Evolutionary conservation across 2,888 invertebrate species (phyloP).

Genomic region (Leptopilina drosophilae): DNA sequence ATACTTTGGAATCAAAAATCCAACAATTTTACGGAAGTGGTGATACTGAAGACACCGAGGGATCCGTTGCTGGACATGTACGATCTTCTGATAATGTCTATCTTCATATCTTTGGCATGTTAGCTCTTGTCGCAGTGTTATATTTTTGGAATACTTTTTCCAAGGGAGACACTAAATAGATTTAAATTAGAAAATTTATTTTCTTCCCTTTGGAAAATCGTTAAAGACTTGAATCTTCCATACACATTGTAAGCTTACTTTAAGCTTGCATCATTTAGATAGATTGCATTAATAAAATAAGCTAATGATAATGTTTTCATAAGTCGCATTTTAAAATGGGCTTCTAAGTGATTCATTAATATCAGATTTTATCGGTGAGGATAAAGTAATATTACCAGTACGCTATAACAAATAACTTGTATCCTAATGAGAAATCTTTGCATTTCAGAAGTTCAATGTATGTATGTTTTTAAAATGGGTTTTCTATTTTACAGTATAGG

Average conservation of each 20-base stretch:
- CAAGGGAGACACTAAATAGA: constrained; percentile 45
- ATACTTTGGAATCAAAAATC: constrained; percentile 91
- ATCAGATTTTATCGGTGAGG: too few relatives aligned
- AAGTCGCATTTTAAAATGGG: too few relatives aligned
- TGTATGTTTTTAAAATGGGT: too few relatives aligned
- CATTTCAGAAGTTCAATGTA: too few relatives aligned
- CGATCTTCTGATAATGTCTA: constrained; percentile 75
- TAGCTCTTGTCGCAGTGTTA: constrained; percentile 65
- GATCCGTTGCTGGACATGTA: constrained; percentile 89
- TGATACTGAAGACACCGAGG: constrained; percentile 82
- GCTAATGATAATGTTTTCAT: too few relatives aligned
- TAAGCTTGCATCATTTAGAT: not conserved
- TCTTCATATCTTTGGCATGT: constrained; percentile 71
- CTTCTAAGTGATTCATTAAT: too few relatives aligned
- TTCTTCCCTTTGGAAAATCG: not conserved
- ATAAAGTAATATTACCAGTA: too few relatives aligned
- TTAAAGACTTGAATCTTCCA: not conserved
- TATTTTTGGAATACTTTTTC: constrained; percentile 71
- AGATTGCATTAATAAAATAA: too few relatives aligned
- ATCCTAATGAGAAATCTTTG: too few relatives aligned
- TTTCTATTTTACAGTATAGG: too few relatives aligned
- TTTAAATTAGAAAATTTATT: not conserved
- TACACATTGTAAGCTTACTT: not conserved
- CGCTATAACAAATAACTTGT: too few relatives aligned
- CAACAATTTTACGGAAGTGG: constrained; percentile 88